Base-by-base conservation (phyloP, 2,113 vertebrate genomes). In the Phylloscopus whistleri region DNA sequence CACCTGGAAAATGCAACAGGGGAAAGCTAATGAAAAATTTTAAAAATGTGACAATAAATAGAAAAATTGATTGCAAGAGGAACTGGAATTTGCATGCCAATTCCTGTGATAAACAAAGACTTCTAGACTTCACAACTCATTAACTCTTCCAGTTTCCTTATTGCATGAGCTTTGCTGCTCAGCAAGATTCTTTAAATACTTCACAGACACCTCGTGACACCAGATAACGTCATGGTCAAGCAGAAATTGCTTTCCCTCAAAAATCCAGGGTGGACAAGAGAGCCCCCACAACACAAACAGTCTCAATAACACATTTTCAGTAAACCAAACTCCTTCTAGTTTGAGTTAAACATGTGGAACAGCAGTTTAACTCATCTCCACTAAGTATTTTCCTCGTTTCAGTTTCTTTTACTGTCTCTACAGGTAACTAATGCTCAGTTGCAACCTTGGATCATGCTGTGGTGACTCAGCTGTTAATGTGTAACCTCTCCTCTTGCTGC, bases 111-210 rank as follows among this genome's bases (percentile, higher is more conserved):
- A 81, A 87, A 78, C 51, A 74, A 69, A 62, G 73, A 23, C 37
- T 67, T 84, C 13, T 62, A 48, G 37, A 51, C 18, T 64, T 73
- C 37, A 58, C 37, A 2, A 39, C 52, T 89, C 27, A 49, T 67
- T 19, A 81, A 74, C 41, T 67, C 21, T 37, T 70, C n/a, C 43
- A 9, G 28, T 70, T 91, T 69, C 69, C 33, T 83, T 75, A 35
- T 53, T 87, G 23, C 64, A 41, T 67, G n/a, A 74, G 35, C 49
- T 73, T 82, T 74, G 66, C 81, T 91, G 84, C 69, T 91, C 64
- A 87, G 88, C 78, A 75, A 58, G 69, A 87, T 79, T 92, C 93
- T 90, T 76, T 41, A 66, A 39, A 67, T 94, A 60, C 39, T 82
- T 88, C 18, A 22, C 39, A 88, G 85, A 46, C 37, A 76, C 67